Evolutionary conservation across 2,888 invertebrate species (phyloP).

Genomic region (Drosophila paramelanica): DNA sequence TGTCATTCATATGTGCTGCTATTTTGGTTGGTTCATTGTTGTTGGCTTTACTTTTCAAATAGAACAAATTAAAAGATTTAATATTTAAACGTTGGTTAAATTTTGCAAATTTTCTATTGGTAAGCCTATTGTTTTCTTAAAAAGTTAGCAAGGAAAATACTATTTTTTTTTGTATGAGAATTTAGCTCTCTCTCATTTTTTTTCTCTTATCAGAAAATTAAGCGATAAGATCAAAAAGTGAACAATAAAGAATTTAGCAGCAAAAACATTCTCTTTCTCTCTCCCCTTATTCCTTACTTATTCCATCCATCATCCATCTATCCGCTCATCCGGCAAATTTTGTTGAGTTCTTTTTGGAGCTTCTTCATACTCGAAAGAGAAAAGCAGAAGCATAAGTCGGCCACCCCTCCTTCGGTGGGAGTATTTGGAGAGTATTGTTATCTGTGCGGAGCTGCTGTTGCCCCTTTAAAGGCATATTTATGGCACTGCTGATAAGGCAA

Average conservation of each 20-base stretch:
- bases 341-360: slow-evolving; percentile 3
- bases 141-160: too few relatives aligned
- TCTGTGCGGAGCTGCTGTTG: slow-evolving; percentile 21
- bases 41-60: background rate
- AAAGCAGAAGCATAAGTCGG: background rate
- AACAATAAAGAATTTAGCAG: background rate
- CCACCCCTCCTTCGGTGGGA: too few relatives aligned
- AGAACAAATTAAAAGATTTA: too few relatives aligned
- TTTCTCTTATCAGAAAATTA: slow-evolving; percentile 9
- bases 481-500: slow-evolving; percentile 40
- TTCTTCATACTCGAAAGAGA: background rate
- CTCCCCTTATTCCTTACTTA: too few relatives aligned
- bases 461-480: slow-evolving; percentile 23
- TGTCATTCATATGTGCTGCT: background rate
- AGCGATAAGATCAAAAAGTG: slow-evolving; percentile 9
- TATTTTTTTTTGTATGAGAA: too few relatives aligned
- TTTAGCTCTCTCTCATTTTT: background rate
- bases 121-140: too few relatives aligned
- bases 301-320: slow-evolving; percentile 8
- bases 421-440: slow-evolving; percentile 27
- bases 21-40: too few relatives aligned
- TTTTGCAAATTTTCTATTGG: too few relatives aligned
- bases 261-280: background rate
- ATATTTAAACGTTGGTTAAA: too few relatives aligned
- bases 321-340: slow-evolving; percentile 10